Evolutionary conservation across 1,140 invertebrate species (phyloP), one percentile per base, ranked within the genome.

Genomic region (Acromyrmex heyeri): DNA sequence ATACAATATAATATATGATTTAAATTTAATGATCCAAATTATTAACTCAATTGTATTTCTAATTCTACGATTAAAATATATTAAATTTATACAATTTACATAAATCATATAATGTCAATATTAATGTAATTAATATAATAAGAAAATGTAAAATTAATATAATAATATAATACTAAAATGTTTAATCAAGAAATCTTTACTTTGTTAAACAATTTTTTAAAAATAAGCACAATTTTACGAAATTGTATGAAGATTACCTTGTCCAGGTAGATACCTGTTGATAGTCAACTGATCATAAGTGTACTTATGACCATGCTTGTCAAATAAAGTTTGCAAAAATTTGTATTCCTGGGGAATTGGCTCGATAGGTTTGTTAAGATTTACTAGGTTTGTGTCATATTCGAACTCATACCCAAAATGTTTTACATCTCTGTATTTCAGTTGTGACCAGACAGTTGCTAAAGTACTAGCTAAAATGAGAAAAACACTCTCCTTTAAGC

Each of bases 331-430:
- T 94, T 97, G 96, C 2, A 99, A 92, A 88, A 97, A 95, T 90
- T 96, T 91, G 95, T 97, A 98, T 76, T 96, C 95, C 8, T 93
- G 44, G 0, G 99, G 99, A 92, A 99, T 97, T 61, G 97, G 95
- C 24, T 93, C 61, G 53, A 99, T 95, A 2, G 97, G 97, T 59
- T 96, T 95, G 75, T 96, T 94, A 75, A 96, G 96, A 94, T 99
- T 97, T 6, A 99, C 97, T 95, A 97, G 97, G 95, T 99, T 99
- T 38, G 96, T 97, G 44, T 97, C 97, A 95, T 99, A 99, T 82
- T 97, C 95, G 94, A 99, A 99, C 93, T 99, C 98, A 95, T 97
- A 99, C 0, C 99, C 99, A 96, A 97, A 99, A 95, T 99, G 99
- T 93, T 97, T 98, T 0, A 99, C 99, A 95, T 96, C 96, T 64